Evolutionary conservation across 2,888 invertebrate species (phyloP), one percentile per base, ranked within the genome.

Genomic region (Cetonia aurata): DNA sequence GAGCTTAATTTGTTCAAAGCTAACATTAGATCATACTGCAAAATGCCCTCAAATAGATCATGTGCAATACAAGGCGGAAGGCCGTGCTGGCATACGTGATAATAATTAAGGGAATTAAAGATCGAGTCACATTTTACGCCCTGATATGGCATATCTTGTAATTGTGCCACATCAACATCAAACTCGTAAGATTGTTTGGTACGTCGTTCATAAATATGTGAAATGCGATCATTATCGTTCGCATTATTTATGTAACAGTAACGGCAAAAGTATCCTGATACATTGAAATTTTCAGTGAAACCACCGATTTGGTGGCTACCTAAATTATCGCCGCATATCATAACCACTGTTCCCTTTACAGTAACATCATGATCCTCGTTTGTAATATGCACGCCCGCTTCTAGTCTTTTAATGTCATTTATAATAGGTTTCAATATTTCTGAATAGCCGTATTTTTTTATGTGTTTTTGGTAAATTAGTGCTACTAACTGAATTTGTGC

Each of bases 301-400:
- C 79, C 80, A 41, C 79, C 80, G 37, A 81, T 71, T 71, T 76
- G 75, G 67, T 80, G 79, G 62, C 76, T 72, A n/a, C 77, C 77
- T 62, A 78, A 67, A 72, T 77, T 78, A 56, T 78, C 77, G 0
- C 76, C 77, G 66, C 73, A 25, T 12, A 79, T 72, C 25, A 73
- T 74, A 50, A 77, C 25, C 1, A 25, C 4, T 3, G 25, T 25
- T 25, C 25, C 25, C 25, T 25, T 25, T 25, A 25, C 1, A 3
- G 1, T 1, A 25, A 25, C 4, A n/a, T n/a, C n/a, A n/a, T n/a
- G n/a, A 4, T 4, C 4, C 3, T 1, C 6, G 78, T 3, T 52
- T 50, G 75, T 42, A 25, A 31, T 6, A 13, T 77, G 69, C 12
- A 76, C 77, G 13, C 56, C 57, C n/a, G 67, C 41, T 71, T 78